phyloP scores from a whole-genome alignment of 2,113 vertebrate genomes.

The Menidia beryllina region DNA sequence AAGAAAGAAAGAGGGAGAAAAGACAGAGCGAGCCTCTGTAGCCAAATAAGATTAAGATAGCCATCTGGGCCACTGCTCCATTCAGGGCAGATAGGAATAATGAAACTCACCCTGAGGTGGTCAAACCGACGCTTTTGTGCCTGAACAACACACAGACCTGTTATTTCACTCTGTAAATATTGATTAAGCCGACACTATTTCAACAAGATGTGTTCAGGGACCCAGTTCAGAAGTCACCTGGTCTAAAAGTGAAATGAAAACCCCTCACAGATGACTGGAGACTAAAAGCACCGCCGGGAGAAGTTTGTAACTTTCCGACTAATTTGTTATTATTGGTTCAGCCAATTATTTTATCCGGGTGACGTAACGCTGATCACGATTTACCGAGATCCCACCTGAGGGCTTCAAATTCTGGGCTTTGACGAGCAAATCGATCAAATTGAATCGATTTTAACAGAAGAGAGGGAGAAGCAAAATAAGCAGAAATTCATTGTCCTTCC shows the following conservation, averaged over 20 bases:
- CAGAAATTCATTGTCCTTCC: too few species aligned
- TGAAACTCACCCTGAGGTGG: slow-evolving; percentile 75
- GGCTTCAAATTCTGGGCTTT: too few species aligned
- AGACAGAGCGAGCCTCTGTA: slow-evolving; percentile 62
- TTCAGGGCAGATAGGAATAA: slow-evolving; percentile 77
- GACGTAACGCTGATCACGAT: too few species aligned
- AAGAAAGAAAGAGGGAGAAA: slow-evolving; percentile 45
- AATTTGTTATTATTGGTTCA: too few species aligned
- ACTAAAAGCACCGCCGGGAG: too few species aligned
- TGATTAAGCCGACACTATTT: background rate
- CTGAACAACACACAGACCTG: slow-evolving; percentile 13
- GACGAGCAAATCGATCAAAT: too few species aligned
- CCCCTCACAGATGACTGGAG: background rate
- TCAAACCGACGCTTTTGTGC: slow-evolving; percentile 56
- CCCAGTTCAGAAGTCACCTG: background rate
- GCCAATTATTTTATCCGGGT: too few species aligned
- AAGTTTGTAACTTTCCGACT: too few species aligned
- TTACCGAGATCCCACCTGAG: too few species aligned
- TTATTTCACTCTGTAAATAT: background rate
- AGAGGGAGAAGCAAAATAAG: too few species aligned
- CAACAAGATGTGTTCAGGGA: background rate
- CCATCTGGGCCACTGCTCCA: slow-evolving; percentile 74
- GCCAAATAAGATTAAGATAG: slow-evolving; percentile 82
- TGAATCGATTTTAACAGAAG: too few species aligned
- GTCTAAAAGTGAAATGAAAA: background rate